phyloP scores from a whole-genome alignment of 1,140 invertebrate genomes.

The Cepaea nemoralis region DNA sequence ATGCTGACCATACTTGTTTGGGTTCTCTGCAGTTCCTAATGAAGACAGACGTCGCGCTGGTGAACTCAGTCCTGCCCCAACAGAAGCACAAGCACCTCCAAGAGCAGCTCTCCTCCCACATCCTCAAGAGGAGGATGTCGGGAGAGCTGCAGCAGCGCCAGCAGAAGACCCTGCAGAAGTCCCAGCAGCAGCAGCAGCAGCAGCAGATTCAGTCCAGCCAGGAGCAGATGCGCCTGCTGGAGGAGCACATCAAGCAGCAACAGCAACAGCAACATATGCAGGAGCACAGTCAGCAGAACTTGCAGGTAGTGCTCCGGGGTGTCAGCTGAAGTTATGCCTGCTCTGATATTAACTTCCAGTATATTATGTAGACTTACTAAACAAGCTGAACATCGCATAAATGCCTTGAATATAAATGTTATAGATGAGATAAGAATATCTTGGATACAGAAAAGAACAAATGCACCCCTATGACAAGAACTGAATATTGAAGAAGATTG shows the following conservation, averaged over 20 bases:
- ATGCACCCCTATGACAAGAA: too few species aligned
- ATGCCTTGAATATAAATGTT: too few species aligned
- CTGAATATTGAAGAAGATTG: too few species aligned
- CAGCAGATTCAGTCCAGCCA: conserved; percentile 14
- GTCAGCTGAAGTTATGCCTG: too few species aligned
- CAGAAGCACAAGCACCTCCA: conserved; percentile 78
- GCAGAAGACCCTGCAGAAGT: conserved; percentile 45
- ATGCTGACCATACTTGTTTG: too few species aligned
- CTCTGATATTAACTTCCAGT: too few species aligned
- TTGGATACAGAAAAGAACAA: too few species aligned
- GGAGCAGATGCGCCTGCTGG: conserved; percentile 10
- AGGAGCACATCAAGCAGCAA: conserved; percentile 39
- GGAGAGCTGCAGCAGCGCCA: conserved; percentile 38
- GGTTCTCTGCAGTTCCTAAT: background rate
- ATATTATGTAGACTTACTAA: too few species aligned
- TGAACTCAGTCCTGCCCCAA: conserved; percentile 13
- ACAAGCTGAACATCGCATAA: too few species aligned
- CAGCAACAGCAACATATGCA: too few species aligned
- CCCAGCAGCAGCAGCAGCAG: conserved; percentile 34
- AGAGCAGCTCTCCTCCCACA: conserved; percentile 52
- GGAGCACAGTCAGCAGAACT: conserved; percentile 43
- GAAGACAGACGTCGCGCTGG: background rate
- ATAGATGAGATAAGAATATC: too few species aligned
- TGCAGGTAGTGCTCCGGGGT: conserved; percentile 32
- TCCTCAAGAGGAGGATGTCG: conserved; percentile 43